Conservation (phyloP, 30 jellyfish, hydroid and myxozoan species). For the Chironex yamaguchii region DNA sequence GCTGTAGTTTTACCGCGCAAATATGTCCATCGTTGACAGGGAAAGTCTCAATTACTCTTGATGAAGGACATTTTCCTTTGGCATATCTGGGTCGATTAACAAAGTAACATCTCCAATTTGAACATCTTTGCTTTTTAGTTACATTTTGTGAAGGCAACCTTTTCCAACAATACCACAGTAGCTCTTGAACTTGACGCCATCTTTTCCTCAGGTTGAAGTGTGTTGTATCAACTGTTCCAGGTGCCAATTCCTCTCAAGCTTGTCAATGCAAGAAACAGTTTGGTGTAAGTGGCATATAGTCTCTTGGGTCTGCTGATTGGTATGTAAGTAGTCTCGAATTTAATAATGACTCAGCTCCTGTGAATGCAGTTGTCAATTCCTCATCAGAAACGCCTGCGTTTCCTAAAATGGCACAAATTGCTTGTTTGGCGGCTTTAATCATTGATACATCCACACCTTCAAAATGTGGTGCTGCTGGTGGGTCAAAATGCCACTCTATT, state of each 20-base stretch:
- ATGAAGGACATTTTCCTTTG: too few relatives aligned
- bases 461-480: slow-evolving; percentile 67
- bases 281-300: slow-evolving; percentile 60
- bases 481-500: slow-evolving; percentile 62
- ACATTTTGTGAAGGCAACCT: too few relatives aligned
- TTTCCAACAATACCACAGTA: not conserved
- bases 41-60: too few relatives aligned
- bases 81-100: too few relatives aligned
- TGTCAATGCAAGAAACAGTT: slow-evolving; percentile 54
- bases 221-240: slow-evolving; percentile 14
- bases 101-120: too few relatives aligned
- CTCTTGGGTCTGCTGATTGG: slow-evolving; percentile 40
- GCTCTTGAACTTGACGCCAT: slow-evolving; percentile 10
- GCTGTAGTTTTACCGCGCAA: too few relatives aligned
- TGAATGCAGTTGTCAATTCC: slow-evolving; percentile 45
- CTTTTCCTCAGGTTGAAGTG: slow-evolving; percentile 9
- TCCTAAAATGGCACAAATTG: slow-evolving; percentile 27
- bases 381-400: slow-evolving; percentile 44
- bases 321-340: slow-evolving; percentile 54
- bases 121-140: too few relatives aligned
- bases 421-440: slow-evolving; percentile 58
- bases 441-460: slow-evolving; percentile 48
- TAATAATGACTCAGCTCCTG: slow-evolving; percentile 51
- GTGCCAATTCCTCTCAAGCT: slow-evolving; percentile 44
- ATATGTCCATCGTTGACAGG: too few relatives aligned